phyloP scores from a whole-genome alignment of 2,888 invertebrate species.

The Leptopilina drosophilae region DNA sequence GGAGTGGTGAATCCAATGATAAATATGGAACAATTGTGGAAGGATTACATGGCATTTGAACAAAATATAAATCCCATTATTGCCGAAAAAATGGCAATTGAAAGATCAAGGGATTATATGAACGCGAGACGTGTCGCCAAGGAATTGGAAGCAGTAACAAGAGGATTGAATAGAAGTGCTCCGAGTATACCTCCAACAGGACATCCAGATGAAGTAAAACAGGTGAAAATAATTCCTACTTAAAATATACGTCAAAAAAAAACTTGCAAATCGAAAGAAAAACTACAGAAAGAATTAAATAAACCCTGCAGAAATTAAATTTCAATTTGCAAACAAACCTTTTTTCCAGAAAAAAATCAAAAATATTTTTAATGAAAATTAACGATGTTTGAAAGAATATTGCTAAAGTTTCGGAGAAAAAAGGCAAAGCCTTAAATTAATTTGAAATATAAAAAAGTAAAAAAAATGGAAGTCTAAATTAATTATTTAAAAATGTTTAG shows the following conservation, averaged over 20 bases:
- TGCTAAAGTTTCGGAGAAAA: no score
- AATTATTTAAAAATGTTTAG: conserved; percentile 76
- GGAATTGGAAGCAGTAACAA: conserved; percentile 95
- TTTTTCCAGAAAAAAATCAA: no score
- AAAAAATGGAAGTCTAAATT: no score
- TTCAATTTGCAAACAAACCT: no score
- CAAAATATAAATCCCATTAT: conserved; percentile 92
- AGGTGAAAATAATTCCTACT: conserved; percentile 79
- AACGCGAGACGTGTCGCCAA: conserved; percentile 97
- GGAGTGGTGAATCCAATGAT: conserved; percentile 98
- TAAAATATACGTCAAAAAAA: background rate
- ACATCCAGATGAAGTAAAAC: conserved; percentile 93
- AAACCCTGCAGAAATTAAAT: no score
- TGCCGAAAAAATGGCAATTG: conserved; percentile 98
- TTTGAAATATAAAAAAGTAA: no score
- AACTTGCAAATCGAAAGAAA: background rate
- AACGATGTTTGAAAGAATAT: no score
- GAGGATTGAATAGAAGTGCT: conserved; percentile 96
- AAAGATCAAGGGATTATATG: conserved; percentile 97
- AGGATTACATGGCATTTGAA: conserved; percentile 98
- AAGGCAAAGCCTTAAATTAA: no score
- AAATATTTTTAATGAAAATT: no score
- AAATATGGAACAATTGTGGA: conserved; percentile 97
- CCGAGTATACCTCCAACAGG: conserved; percentile 98
- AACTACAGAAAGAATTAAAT: no score